These are phyloP conservation scores for Ophion ellenae DNA, from an alignment of 2,888 invertebrate genomes.

Conservation along the genomic window DNA sequence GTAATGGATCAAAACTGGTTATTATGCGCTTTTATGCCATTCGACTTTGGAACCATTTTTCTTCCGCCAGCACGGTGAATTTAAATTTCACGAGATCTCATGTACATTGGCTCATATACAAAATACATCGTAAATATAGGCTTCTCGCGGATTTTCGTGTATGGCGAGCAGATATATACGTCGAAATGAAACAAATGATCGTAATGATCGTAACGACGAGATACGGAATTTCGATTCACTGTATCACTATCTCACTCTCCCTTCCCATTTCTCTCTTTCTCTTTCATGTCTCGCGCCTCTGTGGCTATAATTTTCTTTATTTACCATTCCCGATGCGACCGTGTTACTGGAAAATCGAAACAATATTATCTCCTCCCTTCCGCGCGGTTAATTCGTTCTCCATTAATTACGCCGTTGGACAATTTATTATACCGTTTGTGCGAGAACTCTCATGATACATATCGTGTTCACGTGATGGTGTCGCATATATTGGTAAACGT, in stretches of 20 bases:
- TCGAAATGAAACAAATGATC: constrained; percentile 46
- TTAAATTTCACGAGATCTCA: constrained; percentile 19
- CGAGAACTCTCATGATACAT: constrained; percentile 50
- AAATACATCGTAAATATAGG: constrained; percentile 19
- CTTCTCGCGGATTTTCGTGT: constrained; percentile 22
- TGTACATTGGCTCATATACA: constrained; percentile 27
- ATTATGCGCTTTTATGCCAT: background rate
- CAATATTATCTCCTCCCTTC: constrained; percentile 67
- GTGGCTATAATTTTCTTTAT: constrained; percentile 60
- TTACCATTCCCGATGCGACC: constrained; percentile 50
- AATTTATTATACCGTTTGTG: constrained; percentile 63
- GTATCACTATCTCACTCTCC: background rate
- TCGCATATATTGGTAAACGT: constrained; percentile 28
- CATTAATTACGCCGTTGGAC: constrained; percentile 66
- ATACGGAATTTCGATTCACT: constrained; percentile 48
- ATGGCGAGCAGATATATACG: constrained; percentile 20
- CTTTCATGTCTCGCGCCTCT: constrained; percentile 23
- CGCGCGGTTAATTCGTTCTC: constrained; percentile 65
- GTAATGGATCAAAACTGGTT: background rate
- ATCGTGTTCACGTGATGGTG: constrained; percentile 44
- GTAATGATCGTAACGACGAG: constrained; percentile 55
- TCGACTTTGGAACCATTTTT: background rate
- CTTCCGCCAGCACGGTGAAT: background rate
- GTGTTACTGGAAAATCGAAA: constrained; percentile 62
- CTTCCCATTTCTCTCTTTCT: background rate